Conservation (phyloP, 2,888 invertebrate genomes). For the Malacosoma neustria region DNA sequence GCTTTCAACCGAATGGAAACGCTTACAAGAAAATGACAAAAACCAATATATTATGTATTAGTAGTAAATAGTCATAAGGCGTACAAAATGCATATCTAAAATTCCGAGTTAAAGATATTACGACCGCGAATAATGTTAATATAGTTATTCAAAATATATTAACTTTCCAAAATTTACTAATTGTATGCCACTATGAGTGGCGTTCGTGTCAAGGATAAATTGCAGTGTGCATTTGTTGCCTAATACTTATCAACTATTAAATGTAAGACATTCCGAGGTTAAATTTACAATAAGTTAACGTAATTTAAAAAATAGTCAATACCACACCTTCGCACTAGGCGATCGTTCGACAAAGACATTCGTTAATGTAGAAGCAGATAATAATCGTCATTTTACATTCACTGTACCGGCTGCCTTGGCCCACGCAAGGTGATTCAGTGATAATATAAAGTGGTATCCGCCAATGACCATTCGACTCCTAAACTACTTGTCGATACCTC, state of each 20-base stretch:
- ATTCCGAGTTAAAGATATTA: too few relatives aligned
- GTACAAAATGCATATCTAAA: too few relatives aligned
- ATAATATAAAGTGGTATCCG: conserved; percentile 54
- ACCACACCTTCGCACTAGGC: conserved; percentile 1
- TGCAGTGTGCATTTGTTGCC: background rate
- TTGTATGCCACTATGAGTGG: too few relatives aligned
- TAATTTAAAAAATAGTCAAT: background rate
- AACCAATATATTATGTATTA: too few relatives aligned
- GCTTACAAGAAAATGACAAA: too few relatives aligned
- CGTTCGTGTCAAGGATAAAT: background rate
- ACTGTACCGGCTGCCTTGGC: conserved; percentile 60
- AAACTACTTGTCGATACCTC: background rate
- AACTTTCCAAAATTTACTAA: too few relatives aligned
- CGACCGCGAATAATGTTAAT: too few relatives aligned
- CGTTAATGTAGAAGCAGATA: too few relatives aligned
- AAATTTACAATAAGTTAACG: background rate
- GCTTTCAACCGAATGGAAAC: too few relatives aligned
- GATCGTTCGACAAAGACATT: conserved; percentile 5
- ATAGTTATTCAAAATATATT: too few relatives aligned
- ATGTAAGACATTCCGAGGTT: background rate
- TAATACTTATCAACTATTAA: background rate
- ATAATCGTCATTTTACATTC: conserved; percentile 59
- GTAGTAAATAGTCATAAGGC: too few relatives aligned
- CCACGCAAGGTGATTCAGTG: conserved; percentile 68
- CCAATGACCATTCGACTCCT: conserved; percentile 44